Evolutionary conservation across 92 coral and sea anemone genomes (phyloP).

Genomic region (Umimayanthus kanabou): DNA sequence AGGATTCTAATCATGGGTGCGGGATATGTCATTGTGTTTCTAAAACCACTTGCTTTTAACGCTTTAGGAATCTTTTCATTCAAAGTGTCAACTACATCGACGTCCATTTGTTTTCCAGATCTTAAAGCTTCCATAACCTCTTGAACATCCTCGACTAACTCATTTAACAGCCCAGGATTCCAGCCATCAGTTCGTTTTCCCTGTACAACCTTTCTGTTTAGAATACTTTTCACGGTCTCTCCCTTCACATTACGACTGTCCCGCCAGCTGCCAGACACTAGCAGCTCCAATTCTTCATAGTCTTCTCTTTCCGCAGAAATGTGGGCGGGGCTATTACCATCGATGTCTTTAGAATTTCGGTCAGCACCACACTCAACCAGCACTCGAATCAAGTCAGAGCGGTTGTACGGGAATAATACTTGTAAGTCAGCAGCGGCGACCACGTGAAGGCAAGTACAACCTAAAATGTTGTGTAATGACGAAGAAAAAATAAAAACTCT

Average conservation of each 20-base stretch:
- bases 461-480: not conserved
- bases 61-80: slow-evolving; percentile 24
- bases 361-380: slow-evolving; percentile 6
- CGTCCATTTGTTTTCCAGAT: not conserved
- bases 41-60: slow-evolving; percentile 3
- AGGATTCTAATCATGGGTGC: not conserved
- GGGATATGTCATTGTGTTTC: slow-evolving; percentile 8
- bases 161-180: not conserved
- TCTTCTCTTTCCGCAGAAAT: slow-evolving; percentile 34
- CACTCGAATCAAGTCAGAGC: slow-evolving; percentile 4
- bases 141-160: not conserved
- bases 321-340: slow-evolving; percentile 39
- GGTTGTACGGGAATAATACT: not conserved
- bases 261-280: not conserved
- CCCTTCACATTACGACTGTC: slow-evolving; percentile 36
- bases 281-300: not conserved
- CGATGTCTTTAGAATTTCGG: slow-evolving; percentile 20
- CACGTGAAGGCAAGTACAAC: slow-evolving; percentile 33
- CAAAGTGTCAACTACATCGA: slow-evolving; percentile 17
- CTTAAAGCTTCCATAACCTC: not conserved
- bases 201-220: not conserved
- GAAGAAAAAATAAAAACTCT: not conserved
- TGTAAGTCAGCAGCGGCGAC: not conserved
- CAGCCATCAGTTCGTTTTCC: not conserved
- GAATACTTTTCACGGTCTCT: slow-evolving; percentile 4